Evolutionary conservation across 2,888 invertebrate species (phyloP).

Genomic region (Cheilosia vernalis): DNA sequence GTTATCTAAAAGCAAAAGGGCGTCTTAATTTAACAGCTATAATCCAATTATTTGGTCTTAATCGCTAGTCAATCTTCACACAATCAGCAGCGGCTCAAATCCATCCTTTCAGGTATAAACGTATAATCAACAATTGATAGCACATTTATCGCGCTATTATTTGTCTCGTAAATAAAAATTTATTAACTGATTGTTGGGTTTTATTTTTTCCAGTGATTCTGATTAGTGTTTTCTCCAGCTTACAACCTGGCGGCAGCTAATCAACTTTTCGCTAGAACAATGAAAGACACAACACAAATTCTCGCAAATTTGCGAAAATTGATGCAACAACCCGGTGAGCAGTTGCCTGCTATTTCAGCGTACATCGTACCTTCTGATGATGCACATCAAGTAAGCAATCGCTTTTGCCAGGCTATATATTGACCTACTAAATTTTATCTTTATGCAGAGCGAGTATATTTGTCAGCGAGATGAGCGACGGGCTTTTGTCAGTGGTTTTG

Average conservation of each 20-base stretch:
- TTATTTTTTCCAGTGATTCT: not conserved
- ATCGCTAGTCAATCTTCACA: not conserved
- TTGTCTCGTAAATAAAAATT: slow-evolving; percentile 30
- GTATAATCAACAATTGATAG: slow-evolving; percentile 9
- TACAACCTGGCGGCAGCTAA: slow-evolving; percentile 60
- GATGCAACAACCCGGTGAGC: slow-evolving; percentile 77
- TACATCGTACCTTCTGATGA: slow-evolving; percentile 90
- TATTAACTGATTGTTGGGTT: slow-evolving; percentile 8
- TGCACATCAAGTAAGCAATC: slow-evolving; percentile 85
- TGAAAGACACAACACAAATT: slow-evolving; percentile 80
- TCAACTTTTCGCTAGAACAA: slow-evolving; percentile 64
- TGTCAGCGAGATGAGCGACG: slow-evolving; percentile 93
- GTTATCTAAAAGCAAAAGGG: not conserved
- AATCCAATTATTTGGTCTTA: not conserved
- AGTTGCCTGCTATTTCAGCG: slow-evolving; percentile 85
- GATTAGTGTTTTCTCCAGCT: slow-evolving; percentile 9
- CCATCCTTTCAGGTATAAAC: slow-evolving; percentile 21
- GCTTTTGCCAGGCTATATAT: slow-evolving; percentile 45
- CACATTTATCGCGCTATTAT: slow-evolving; percentile 32
- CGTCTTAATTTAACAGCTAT: not conserved
- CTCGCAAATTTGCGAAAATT: slow-evolving; percentile 79
- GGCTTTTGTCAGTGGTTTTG: slow-evolving; percentile 94
- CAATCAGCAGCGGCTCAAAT: slow-evolving; percentile 4
- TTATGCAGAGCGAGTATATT: slow-evolving; percentile 90
- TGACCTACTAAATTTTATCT: slow-evolving; percentile 50